phyloP scores from a whole-genome alignment of 1,140 invertebrate genomes.

The Megalonaias nervosa region DNA sequence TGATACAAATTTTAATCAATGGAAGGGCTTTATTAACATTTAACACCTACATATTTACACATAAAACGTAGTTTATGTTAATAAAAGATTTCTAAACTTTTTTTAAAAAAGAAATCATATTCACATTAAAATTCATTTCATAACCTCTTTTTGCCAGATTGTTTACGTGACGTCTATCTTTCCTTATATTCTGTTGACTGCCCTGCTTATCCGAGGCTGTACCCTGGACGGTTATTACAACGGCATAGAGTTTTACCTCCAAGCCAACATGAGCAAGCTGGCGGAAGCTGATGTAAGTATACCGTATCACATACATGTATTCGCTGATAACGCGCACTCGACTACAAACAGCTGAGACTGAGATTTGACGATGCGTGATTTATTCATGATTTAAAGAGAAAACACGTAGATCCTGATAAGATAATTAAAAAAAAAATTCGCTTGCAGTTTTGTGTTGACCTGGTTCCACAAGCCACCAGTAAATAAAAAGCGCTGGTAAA shows the following conservation, averaged over 20 bases:
- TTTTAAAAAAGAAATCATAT: no score
- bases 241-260: conserved; percentile 86
- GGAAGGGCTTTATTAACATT: no score
- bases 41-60: no score
- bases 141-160: conserved; percentile 66
- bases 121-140: no score
- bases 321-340: background rate
- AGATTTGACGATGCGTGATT: background rate
- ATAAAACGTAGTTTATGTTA: no score
- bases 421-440: no score
- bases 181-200: conserved; percentile 67
- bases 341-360: background rate
- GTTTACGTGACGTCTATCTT: conserved; percentile 73
- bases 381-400: background rate
- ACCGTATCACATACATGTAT: no score
- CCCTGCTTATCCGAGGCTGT: conserved; percentile 66
- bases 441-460: no score
- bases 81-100: no score
- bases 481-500: no score
- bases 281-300: conserved; percentile 49
- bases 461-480: no score
- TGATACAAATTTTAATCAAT: no score
- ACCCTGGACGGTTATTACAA: conserved; percentile 85
- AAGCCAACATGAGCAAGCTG: conserved; percentile 73
- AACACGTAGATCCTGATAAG: background rate